Evolutionary conservation across 1,140 invertebrate genomes (phyloP).

Genomic region (Ostrea denselamellosa): DNA sequence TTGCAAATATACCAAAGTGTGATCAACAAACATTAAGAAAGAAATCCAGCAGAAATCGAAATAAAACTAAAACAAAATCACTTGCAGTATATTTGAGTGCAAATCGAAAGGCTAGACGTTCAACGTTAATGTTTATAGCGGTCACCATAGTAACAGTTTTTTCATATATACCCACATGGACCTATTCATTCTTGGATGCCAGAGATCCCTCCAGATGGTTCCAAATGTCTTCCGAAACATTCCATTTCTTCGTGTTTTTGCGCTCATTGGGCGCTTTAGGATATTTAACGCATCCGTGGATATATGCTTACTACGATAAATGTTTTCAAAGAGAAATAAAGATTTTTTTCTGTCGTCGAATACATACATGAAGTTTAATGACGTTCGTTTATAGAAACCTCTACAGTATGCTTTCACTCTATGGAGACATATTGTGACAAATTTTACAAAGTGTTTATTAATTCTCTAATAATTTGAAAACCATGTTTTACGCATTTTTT

Average conservation of each 20-base stretch:
- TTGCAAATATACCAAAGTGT: not conserved
- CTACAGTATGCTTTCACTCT: no score
- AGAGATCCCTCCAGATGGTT: slow-evolving; percentile 29
- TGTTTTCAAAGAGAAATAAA: slow-evolving; percentile 10
- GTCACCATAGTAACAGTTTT: slow-evolving; percentile 19
- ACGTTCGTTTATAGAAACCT: not conserved
- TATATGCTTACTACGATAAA: slow-evolving; percentile 40
- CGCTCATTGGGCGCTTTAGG: not conserved
- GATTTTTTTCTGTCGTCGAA: not conserved
- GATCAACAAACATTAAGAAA: slow-evolving; percentile 3
- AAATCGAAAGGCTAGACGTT: not conserved
- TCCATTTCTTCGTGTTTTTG: slow-evolving; percentile 19
- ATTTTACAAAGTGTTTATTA: no score
- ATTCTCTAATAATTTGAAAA: no score
- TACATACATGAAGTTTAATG: not conserved
- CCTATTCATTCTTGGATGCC: not conserved
- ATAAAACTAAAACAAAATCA: slow-evolving; percentile 32
- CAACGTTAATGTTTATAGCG: slow-evolving; percentile 27
- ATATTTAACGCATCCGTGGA: not conserved
- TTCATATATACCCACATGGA: slow-evolving; percentile 41
- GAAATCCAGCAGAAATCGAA: not conserved
- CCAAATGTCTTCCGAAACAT: not conserved
- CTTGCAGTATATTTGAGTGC: not conserved
- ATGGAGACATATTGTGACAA: no score
- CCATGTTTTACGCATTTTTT: no score